phyloP scores from a whole-genome alignment of 2,113 vertebrate genomes.

The Hirundichthys speculiger region DNA sequence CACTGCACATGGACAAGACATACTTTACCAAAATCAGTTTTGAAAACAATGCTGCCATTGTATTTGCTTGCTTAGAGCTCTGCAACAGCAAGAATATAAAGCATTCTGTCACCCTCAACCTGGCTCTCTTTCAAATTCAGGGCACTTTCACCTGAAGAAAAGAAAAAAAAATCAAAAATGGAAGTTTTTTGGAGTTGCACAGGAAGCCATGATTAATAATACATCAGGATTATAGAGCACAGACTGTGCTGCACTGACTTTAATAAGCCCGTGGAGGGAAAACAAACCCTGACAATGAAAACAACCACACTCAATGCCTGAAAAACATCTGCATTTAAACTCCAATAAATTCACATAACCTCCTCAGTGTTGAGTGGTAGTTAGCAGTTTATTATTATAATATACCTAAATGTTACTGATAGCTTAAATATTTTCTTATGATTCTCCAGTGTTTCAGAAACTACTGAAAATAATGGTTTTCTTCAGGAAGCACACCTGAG shows the following conservation, averaged over 20 bases:
- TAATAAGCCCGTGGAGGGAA: conserved; percentile 75
- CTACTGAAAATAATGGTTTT: conserved; percentile 51
- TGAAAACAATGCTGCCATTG: conserved; percentile 52
- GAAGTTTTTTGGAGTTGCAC: conserved; percentile 63
- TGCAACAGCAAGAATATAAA: conserved; percentile 63
- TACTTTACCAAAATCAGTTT: conserved; percentile 23
- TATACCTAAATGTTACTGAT: conserved; percentile 34
- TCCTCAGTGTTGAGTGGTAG: conserved; percentile 30
- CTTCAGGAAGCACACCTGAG: conserved; percentile 65
- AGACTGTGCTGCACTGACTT: conserved; percentile 71
- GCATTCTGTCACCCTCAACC: conserved; percentile 63
- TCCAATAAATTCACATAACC: conserved; percentile 50
- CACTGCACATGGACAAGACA: conserved; percentile 25
- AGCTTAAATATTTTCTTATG: conserved; percentile 16
- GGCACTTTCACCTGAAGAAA: conserved; percentile 48
- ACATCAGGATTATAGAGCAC: conserved; percentile 77
- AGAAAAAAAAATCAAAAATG: conserved; percentile 60
- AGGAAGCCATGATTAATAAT: conserved; percentile 80
- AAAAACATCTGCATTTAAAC: conserved; percentile 73
- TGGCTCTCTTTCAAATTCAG: conserved; percentile 62
- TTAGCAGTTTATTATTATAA: conserved; percentile 39
- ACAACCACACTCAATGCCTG: conserved; percentile 59
- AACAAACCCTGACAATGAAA: conserved; percentile 69
- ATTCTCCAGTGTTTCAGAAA: conserved; percentile 50
- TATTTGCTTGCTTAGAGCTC: conserved; percentile 49